Evolutionary conservation across 2,888 invertebrate species (phyloP).

Genomic region (Drosophila dives): DNA sequence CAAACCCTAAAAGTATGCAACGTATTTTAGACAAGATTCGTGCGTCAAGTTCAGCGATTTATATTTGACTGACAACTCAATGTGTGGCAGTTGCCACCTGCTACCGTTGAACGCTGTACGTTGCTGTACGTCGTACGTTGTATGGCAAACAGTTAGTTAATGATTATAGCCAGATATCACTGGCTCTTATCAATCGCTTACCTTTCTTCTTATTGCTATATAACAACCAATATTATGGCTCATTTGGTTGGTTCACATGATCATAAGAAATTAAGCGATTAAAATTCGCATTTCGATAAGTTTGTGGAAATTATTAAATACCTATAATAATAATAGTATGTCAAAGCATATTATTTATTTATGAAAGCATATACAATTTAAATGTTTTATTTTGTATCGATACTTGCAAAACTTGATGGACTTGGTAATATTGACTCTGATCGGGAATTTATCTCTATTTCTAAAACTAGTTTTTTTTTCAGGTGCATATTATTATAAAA

Average conservation of each 20-base stretch:
- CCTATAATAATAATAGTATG: too few relatives aligned
- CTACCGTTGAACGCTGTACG: constrained; percentile 26
- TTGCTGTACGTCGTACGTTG: neutral
- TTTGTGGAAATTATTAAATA: neutral
- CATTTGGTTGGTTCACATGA: constrained; percentile 16
- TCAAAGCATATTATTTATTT: too few relatives aligned
- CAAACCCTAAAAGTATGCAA: constrained; percentile 61
- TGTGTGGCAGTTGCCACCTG: constrained; percentile 18
- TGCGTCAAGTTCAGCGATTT: constrained; percentile 7
- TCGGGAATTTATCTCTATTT: neutral
- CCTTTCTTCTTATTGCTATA: constrained; percentile 30
- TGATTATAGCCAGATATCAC: constrained; percentile 41
- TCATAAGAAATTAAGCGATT: neutral
- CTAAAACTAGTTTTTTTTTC: neutral
- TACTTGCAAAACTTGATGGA: too few relatives aligned
- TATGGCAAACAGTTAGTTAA: constrained; percentile 16
- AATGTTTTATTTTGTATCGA: too few relatives aligned
- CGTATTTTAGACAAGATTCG: neutral
- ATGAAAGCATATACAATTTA: too few relatives aligned
- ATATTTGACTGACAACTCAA: constrained; percentile 33
- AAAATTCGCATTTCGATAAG: neutral
- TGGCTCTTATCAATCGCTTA: constrained; percentile 51
- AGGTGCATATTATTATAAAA: neutral
- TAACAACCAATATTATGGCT: neutral
- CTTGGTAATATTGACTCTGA: neutral